Evolutionary conservation across 2,113 vertebrate genomes (phyloP).

Genomic region (Percopsis transmontana): DNA sequence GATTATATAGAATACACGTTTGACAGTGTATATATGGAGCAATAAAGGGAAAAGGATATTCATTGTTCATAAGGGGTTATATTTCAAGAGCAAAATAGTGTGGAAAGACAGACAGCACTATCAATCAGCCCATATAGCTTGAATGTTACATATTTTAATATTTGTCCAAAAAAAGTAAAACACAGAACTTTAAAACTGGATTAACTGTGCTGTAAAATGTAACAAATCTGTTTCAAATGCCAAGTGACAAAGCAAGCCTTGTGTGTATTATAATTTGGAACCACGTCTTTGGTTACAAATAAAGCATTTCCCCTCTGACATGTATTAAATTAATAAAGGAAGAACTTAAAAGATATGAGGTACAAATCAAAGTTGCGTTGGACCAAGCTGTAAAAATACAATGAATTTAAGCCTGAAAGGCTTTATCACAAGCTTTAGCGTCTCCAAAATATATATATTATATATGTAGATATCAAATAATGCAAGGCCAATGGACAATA

Average conservation of each 20-base stretch:
- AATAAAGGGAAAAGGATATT: conserved; percentile 33
- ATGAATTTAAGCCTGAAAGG: conserved; percentile 17
- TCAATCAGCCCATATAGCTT: conserved; percentile 46
- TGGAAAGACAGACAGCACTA: conserved; percentile 33
- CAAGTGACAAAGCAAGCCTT: conserved; percentile 46
- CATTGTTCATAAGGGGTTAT: conserved; percentile 50
- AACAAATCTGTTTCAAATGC: conserved; percentile 35
- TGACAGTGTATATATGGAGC: conserved; percentile 31
- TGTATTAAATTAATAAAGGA: conserved; percentile 76
- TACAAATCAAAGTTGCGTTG: conserved; percentile 37
- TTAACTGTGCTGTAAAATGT: conserved; percentile 44
- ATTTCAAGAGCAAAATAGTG: conserved; percentile 47
- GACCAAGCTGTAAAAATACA: conserved; percentile 39
- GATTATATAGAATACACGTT: conserved; percentile 7
- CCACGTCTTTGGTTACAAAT: conserved; percentile 75
- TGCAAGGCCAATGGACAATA: conserved; percentile 45
- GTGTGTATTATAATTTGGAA: conserved; percentile 41
- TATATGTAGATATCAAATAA: conserved; percentile 9
- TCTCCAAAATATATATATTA: conserved; percentile 13
- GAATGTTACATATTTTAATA: conserved; percentile 37
- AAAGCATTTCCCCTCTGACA: conserved; percentile 50
- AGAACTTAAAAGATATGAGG: conserved; percentile 23
- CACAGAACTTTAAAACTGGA: conserved; percentile 20
- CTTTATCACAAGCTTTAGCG: conserved; percentile 26
- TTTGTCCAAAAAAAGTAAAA: conserved; percentile 26